phyloP scores from a whole-genome alignment of 2,797 vertebrate genomes.

The Anas bahamensis region DNA sequence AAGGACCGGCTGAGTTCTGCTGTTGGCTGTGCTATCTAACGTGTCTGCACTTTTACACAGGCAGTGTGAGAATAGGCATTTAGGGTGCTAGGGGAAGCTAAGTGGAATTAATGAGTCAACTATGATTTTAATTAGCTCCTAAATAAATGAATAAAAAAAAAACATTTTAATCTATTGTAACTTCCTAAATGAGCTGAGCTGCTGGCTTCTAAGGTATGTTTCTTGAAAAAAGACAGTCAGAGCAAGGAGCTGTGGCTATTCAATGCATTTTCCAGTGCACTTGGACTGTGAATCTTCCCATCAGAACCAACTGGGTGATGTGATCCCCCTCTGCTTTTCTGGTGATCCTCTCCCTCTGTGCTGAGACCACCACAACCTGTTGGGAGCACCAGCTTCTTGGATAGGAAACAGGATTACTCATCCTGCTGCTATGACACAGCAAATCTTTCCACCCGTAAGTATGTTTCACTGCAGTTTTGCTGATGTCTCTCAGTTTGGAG shows the following conservation, averaged over 20 bases:
- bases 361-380: not conserved
- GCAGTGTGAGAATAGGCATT: not conserved
- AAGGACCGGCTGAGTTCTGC: not conserved
- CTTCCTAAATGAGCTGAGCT: not conserved
- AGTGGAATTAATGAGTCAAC: not conserved
- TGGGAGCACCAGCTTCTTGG: not conserved
- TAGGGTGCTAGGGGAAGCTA: not conserved
- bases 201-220: not conserved
- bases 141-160: not conserved
- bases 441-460: not conserved
- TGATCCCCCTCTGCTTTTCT: not conserved
- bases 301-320: not conserved
- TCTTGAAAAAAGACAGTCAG: not conserved
- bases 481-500: not conserved
- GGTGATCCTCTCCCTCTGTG: not conserved
- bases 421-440: not conserved
- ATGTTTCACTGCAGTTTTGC: not conserved
- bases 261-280: not conserved
- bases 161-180: not conserved
- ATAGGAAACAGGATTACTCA: not conserved
- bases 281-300: not conserved
- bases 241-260: not conserved
- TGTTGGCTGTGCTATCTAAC: not conserved
- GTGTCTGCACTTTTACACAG: not conserved
- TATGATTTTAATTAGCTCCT: conserved; percentile 4